Evolutionary conservation across 2,888 invertebrate species (phyloP), one percentile per base, ranked within the genome.

Genomic region (Drosophila hawaiiensis): DNA sequence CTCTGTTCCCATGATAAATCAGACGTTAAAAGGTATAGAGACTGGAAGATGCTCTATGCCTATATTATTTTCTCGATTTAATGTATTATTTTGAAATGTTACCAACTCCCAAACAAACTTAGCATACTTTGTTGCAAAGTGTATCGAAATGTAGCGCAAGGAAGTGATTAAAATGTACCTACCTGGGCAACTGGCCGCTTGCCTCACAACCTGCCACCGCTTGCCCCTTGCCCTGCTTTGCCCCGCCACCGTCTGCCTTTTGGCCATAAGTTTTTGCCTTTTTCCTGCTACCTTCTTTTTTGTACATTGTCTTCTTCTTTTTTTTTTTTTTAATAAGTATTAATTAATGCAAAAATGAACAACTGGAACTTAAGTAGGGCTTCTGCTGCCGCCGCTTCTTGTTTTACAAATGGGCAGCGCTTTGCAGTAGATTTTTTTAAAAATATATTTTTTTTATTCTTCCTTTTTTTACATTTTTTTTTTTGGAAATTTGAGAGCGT

Each of bases 341-440:
- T 85, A 85, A 87, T 85, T 85, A 85, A 87, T 84, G 87, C 87
- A 80, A 82, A 85, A 85, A 83, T 87, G 74, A 84, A 82, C 74
- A 82, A 72, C 78, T 80, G 66, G 78, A 80, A 76, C 76, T 71
- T 82, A 84, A 81, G 80, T 84, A 86, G 81, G 84, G 84, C 84
- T 84, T 84, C 84, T 61, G 61, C 75, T 58, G 75, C 58, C 33
- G 39, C 58, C 61, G 79, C 82, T 79, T 80, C 84, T 81, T 84
- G 77, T 75, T 84, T 83, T 83, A 83, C 84, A 83, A 85, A 85
- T 76, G 82, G 75, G 74, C 78, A 82, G 72, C 73, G 75, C 70
- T 73, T 78, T 74, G 68, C 63, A 71, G 56, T 55, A 71, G 25
- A 19, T 63, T 43, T 66, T 37, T 65, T 64, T 37, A 7, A 7